phyloP scores from a whole-genome alignment of 2,888 invertebrate genomes.

The Apoda limacodes region DNA sequence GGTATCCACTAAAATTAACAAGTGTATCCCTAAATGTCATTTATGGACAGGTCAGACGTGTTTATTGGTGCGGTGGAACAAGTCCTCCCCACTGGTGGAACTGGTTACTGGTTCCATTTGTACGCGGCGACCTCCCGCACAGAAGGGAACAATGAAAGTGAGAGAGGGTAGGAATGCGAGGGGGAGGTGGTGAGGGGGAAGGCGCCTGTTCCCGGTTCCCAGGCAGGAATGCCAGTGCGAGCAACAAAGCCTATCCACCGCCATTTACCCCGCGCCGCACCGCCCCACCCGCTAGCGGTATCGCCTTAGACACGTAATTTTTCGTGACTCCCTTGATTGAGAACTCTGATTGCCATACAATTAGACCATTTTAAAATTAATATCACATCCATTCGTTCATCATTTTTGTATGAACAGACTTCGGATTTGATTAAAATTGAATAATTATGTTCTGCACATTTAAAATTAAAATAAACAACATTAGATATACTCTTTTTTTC shows the following conservation, averaged over 20 bases:
- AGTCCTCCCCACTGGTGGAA: conserved; percentile 39
- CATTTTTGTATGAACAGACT: no score
- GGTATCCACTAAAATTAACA: conserved; percentile 26
- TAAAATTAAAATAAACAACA: no score
- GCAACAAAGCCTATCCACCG: conserved; percentile 65
- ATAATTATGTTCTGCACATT: no score
- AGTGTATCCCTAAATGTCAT: conserved; percentile 50
- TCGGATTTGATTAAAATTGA: no score
- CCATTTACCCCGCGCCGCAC: conserved; percentile 55
- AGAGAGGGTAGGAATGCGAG: conserved; percentile 63
- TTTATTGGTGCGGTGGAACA: conserved; percentile 51
- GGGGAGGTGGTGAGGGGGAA: conserved; percentile 28
- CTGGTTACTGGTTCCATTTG: conserved; percentile 57
- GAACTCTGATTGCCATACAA: conserved; percentile 34
- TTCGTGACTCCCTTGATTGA: conserved; percentile 50
- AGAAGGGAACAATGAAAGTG: conserved; percentile 67
- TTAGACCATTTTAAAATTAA: conserved; percentile 32
- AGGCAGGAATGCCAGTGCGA: conserved; percentile 67
- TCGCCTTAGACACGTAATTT: conserved; percentile 49
- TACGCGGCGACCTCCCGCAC: conserved; percentile 63
- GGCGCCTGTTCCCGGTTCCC: conserved; percentile 57
- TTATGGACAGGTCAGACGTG: conserved; percentile 47
- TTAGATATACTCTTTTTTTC: no score
- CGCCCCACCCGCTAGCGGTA: conserved; percentile 35
- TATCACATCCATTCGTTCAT: no score